Evolutionary conservation across 2,888 invertebrate genomes (phyloP).

Genomic region (Tholera decimalis): DNA sequence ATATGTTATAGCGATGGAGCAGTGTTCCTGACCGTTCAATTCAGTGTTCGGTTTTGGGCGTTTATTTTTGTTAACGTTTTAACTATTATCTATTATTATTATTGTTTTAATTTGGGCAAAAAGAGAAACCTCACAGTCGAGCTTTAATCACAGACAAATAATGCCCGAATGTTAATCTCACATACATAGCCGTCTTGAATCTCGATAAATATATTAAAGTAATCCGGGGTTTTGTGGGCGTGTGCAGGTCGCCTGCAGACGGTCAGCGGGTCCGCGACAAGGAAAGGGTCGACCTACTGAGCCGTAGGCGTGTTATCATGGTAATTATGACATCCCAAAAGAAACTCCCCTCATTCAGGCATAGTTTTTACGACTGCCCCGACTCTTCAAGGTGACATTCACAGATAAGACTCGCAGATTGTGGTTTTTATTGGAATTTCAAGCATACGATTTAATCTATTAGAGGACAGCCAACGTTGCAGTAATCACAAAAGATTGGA

Average conservation of each 20-base stretch:
- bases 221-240: slow-evolving; percentile 67
- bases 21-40: slow-evolving; percentile 21
- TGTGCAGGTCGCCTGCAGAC: slow-evolving; percentile 63
- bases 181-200: slow-evolving; percentile 27
- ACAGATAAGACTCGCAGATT: slow-evolving; percentile 60
- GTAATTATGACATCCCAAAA: slow-evolving; percentile 78
- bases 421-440: slow-evolving; percentile 68
- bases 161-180: slow-evolving; percentile 8
- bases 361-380: slow-evolving; percentile 67
- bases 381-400: slow-evolving; percentile 56
- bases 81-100: too few species aligned
- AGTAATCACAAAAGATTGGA: slow-evolving; percentile 39
- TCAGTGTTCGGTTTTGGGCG: background rate
- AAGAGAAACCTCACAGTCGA: background rate
- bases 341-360: slow-evolving; percentile 65
- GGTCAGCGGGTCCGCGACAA: slow-evolving; percentile 65
- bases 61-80: slow-evolving; percentile 19
- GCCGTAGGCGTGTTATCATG: slow-evolving; percentile 72
- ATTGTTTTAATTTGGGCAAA: too few species aligned
- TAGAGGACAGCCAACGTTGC: slow-evolving; percentile 30
- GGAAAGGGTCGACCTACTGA: slow-evolving; percentile 77
- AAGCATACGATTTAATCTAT: slow-evolving; percentile 56
- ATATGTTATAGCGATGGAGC: slow-evolving; percentile 34
- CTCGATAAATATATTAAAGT: slow-evolving; percentile 56
- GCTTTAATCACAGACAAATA: background rate